Evolutionary conservation across 2,888 invertebrate species (phyloP).

Genomic region (Lasius fuliginosus): DNA sequence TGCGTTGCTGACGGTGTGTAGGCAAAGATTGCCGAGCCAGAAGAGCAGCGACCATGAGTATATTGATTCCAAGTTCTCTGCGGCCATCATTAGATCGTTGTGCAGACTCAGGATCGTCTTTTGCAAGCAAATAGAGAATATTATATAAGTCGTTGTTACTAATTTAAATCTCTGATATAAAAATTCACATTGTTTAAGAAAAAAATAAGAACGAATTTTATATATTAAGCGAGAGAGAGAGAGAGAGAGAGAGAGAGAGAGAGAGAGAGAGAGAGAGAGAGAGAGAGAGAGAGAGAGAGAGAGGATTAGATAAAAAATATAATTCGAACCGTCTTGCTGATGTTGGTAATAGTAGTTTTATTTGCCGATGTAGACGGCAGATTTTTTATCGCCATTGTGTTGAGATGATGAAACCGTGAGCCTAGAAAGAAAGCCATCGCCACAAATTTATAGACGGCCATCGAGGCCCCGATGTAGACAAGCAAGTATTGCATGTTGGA

Average conservation of each 20-base stretch:
- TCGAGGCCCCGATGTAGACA: slow-evolving; percentile 76
- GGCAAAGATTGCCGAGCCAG: slow-evolving; percentile 80
- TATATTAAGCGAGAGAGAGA: too few relatives aligned
- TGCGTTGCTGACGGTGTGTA: slow-evolving; percentile 79
- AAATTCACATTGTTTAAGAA: not conserved
- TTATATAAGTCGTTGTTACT: not conserved
- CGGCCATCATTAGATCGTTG: slow-evolving; percentile 77
- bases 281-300: too few relatives aligned
- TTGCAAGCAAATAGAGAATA: slow-evolving; percentile 13
- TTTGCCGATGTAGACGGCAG: slow-evolving; percentile 48
- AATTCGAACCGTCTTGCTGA: slow-evolving; percentile 61
- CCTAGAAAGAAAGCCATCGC: slow-evolving; percentile 79
- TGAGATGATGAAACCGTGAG: slow-evolving; percentile 81
- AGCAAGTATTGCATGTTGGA: slow-evolving; percentile 79
- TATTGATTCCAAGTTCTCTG: slow-evolving; percentile 76
- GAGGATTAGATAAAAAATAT: not conserved
- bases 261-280: too few relatives aligned
- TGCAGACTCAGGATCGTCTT: slow-evolving; percentile 80
- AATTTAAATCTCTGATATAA: not conserved
- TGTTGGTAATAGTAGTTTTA: not conserved
- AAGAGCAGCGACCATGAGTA: slow-evolving; percentile 79
- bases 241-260: too few relatives aligned
- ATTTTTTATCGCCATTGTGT: slow-evolving; percentile 74
- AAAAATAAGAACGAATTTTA: not conserved
- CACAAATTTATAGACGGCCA: slow-evolving; percentile 78